A percentile compares a stretch with the other conserved stretches of the same genome.
Conservation (phyloP, 2,888 invertebrate genomes). For the Caenorhabditis afra region DNA sequence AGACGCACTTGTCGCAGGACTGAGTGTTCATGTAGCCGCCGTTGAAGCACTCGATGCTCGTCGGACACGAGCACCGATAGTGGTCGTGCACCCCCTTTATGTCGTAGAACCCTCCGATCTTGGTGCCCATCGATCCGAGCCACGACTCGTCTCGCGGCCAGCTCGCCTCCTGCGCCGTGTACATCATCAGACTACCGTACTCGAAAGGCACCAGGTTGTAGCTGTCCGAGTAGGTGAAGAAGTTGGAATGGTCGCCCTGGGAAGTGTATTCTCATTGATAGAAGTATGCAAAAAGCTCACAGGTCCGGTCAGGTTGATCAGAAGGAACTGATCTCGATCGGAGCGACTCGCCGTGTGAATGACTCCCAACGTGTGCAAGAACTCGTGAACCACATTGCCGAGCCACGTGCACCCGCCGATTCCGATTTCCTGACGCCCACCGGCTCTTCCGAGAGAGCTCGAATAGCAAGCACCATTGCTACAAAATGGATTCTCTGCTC, state of each 20-base stretch:
- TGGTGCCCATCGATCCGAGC: conserved; percentile 9
- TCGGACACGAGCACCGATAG: conserved; percentile 16
- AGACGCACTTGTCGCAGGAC: conserved; percentile 20
- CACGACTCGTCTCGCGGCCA: background rate
- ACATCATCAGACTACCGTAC: conserved; percentile 30
- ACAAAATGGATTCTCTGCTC: too few species aligned
- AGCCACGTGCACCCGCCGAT: conserved; percentile 8
- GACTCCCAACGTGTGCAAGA: conserved; percentile 12
- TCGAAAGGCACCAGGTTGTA: conserved; percentile 16
- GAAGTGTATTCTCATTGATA: background rate
- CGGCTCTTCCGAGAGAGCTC: background rate
- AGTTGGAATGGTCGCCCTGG: background rate
- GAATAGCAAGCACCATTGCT: background rate
- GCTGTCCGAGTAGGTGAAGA: background rate
- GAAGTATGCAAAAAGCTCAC: background rate
- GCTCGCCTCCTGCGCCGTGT: background rate
- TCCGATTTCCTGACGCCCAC: background rate
- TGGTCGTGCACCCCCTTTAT: conserved; percentile 18
- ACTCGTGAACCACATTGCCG: conserved; percentile 20
- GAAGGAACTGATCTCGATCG: conserved; percentile 21
- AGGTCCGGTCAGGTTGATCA: background rate
- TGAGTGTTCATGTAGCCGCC: conserved; percentile 41
- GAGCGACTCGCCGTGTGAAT: conserved; percentile 10
- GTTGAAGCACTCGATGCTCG: conserved; percentile 6
- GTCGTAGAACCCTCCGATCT: conserved; percentile 24